Conservation (phyloP, 2,113 vertebrate species). For the Columba livia region DNA sequence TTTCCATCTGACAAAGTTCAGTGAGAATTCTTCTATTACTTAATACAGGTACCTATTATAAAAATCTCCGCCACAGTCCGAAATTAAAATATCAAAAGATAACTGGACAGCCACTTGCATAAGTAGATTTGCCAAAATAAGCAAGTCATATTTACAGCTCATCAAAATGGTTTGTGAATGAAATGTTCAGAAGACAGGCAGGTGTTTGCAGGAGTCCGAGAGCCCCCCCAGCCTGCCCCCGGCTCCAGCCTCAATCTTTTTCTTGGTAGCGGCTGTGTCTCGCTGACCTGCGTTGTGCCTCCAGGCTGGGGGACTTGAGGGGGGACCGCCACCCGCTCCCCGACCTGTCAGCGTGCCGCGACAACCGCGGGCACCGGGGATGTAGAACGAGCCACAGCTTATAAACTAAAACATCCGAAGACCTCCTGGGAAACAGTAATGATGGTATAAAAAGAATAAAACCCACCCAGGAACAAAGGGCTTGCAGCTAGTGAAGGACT, state of each 20-base stretch:
- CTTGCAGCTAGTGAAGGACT: not conserved
- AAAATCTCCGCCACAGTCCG: not conserved
- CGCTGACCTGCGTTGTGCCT: not conserved
- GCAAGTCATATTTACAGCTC: not conserved
- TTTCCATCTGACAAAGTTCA: not conserved
- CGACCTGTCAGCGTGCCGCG: not conserved
- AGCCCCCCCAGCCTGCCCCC: not conserved
- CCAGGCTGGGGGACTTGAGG: not conserved
- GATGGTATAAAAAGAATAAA: not conserved
- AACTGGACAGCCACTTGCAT: not conserved
- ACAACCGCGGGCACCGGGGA: rapidly evolving
- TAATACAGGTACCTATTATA: not conserved
- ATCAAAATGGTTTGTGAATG: not conserved
- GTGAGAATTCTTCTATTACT: not conserved
- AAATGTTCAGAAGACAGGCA: not conserved
- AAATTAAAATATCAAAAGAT: not conserved
- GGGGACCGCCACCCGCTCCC: rapidly evolving
- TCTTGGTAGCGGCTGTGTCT: not conserved
- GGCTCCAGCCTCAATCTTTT: rapidly evolving
- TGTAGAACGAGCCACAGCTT: rapidly evolving
- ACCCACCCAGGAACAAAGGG: not conserved
- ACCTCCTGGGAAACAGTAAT: not conserved
- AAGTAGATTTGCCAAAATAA: not conserved
- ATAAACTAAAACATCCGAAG: not conserved
- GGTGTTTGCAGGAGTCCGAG: not conserved